Percentiles rank a stretch among this genome's conserved stretches.
Evolutionary conservation across 2,888 invertebrate genomes (phyloP).

Genomic region (Platypus cylindrus): DNA sequence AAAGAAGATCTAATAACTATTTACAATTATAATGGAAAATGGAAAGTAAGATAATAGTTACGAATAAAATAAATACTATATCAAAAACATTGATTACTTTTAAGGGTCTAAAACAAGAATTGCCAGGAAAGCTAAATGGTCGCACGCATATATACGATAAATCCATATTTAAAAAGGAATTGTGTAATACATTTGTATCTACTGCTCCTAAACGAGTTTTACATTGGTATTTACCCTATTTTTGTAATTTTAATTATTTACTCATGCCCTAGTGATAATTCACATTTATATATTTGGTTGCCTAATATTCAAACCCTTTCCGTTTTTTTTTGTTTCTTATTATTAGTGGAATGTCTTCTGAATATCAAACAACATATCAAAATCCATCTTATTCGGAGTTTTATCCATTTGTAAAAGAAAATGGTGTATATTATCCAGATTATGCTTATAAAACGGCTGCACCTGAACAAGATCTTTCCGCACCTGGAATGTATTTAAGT

Average conservation of each 20-base stretch:
- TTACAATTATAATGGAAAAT: constrained; percentile 29
- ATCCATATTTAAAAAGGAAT: constrained; percentile 18
- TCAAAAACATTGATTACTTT: constrained; percentile 6
- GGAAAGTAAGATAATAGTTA: constrained; percentile 17
- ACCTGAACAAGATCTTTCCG: constrained; percentile 30
- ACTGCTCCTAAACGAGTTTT: constrained; percentile 22
- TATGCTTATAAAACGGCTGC: constrained; percentile 23
- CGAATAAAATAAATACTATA: neutral
- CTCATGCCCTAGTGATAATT: no score
- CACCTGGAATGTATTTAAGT: constrained; percentile 35
- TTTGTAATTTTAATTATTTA: no score
- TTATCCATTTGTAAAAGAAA: constrained; percentile 25
- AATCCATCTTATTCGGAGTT: constrained; percentile 27
- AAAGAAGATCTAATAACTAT: constrained; percentile 32
- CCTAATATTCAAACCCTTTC: neutral
- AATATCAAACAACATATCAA: constrained; percentile 26
- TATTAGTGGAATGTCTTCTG: constrained; percentile 29
- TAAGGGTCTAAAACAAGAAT: constrained; percentile 18
- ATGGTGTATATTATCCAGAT: constrained; percentile 24
- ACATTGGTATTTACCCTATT: no score
- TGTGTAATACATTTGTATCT: constrained; percentile 21
- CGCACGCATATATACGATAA: constrained; percentile 22
- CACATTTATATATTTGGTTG: no score
- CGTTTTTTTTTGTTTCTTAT: constrained; percentile 5
- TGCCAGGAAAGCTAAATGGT: constrained; percentile 20